Conservation (phyloP, 1,140 invertebrate species). For the Sogatella furcifera region DNA sequence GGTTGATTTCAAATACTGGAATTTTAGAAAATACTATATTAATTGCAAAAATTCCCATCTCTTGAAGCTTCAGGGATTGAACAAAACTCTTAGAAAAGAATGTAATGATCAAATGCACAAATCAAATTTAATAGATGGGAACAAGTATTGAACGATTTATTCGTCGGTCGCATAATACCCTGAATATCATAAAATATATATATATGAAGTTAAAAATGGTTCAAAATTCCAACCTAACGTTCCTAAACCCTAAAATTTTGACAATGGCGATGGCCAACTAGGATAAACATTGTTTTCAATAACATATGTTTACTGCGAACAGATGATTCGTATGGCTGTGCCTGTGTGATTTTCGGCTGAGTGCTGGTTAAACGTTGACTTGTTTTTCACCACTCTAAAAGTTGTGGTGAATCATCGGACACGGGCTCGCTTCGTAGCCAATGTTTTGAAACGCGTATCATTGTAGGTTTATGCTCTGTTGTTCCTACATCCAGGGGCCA, state of each 20-base stretch:
- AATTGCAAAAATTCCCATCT: background rate
- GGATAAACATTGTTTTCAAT: slow-evolving; percentile 8
- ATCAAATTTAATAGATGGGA: background rate
- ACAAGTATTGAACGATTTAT: background rate
- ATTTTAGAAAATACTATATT: too few relatives aligned
- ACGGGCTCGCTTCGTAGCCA: too few relatives aligned
- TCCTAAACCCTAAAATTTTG: slow-evolving; percentile 10
- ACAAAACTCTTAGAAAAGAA: background rate
- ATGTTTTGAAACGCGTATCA: too few relatives aligned
- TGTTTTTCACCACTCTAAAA: too few relatives aligned
- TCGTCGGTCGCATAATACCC: background rate
- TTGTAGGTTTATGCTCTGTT: too few relatives aligned
- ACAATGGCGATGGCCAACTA: slow-evolving; percentile 11
- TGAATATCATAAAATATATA: too few relatives aligned
- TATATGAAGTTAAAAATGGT: background rate
- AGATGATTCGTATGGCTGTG: background rate
- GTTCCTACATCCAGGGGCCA: too few relatives aligned
- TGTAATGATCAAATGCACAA: background rate
- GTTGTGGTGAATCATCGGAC: too few relatives aligned
- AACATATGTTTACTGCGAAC: slow-evolving; percentile 14
- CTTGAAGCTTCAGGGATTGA: background rate
- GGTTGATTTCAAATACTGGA: too few relatives aligned
- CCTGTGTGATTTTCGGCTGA: too few relatives aligned
- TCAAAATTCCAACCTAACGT: background rate
- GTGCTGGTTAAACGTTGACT: too few relatives aligned